A percentile compares a stretch with the other conserved stretches of the same genome.
These are phyloP conservation scores for Hirundichthys speculiger DNA, from an alignment of 2,113 vertebrate species.

Conservation along the genomic window DNA sequence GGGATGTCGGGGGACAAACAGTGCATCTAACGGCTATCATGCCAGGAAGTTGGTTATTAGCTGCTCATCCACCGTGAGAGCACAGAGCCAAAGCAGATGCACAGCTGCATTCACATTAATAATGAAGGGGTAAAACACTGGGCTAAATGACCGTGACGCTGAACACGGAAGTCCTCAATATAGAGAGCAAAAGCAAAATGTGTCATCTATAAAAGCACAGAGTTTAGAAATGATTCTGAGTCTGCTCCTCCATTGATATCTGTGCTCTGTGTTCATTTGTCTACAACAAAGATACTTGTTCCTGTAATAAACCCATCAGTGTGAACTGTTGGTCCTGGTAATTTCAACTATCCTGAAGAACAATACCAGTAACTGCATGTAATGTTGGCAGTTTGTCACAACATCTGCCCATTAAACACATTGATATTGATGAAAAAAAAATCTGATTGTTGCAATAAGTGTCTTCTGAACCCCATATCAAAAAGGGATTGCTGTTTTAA, in stretches of 20 bases:
- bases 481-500: neutral
- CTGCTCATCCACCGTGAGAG: constrained; percentile 25
- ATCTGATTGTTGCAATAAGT: neutral
- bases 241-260: neutral
- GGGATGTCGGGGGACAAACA: constrained; percentile 34
- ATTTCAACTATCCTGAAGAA: constrained; percentile 46
- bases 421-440: constrained; percentile 5
- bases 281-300: constrained; percentile 22
- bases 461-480: neutral
- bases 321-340: constrained; percentile 46
- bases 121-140: neutral
- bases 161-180: no score
- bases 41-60: constrained; percentile 70
- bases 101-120: constrained; percentile 18
- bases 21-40: constrained; percentile 1
- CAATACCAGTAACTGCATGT: constrained; percentile 22
- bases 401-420: constrained; percentile 12
- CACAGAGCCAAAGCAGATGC: constrained; percentile 12
- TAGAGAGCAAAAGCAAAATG: no score
- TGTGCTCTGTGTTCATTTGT: neutral
- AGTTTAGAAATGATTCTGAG: neutral
- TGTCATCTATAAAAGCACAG: no score
- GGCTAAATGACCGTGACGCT: constrained; percentile 13
- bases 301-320: constrained; percentile 50
- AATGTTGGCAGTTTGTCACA: no score